Conservation (phyloP, 2,113 vertebrate species). For the Triplophysa rosa region DNA sequence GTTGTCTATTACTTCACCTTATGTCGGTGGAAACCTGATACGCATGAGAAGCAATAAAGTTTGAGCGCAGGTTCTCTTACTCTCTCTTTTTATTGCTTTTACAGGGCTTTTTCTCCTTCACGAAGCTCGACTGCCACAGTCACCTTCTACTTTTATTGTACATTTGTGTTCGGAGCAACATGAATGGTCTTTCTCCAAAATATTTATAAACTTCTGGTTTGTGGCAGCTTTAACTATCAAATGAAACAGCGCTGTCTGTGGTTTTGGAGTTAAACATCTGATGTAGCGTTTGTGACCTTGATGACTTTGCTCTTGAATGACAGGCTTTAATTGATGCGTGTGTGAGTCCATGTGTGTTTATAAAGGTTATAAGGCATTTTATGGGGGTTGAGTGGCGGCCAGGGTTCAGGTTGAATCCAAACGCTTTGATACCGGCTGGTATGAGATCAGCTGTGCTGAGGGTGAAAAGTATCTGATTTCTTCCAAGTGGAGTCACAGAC, state of each 20-base stretch:
- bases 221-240: too few species aligned
- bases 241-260: not conserved
- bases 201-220: not conserved
- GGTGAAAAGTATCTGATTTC: slow-evolving; percentile 17
- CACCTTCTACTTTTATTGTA: not conserved
- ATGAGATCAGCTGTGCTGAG: slow-evolving; percentile 20
- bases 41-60: not conserved
- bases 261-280: slow-evolving; percentile 11
- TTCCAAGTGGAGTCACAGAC: slow-evolving; percentile 14
- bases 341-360: slow-evolving; percentile 6
- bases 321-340: slow-evolving; percentile 10
- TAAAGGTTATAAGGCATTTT: slow-evolving; percentile 22
- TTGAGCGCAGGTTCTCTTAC: not conserved
- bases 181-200: not conserved
- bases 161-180: not conserved
- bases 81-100: not conserved
- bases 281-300: not conserved
- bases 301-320: slow-evolving; percentile 4
- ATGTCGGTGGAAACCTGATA: slow-evolving; percentile 7
- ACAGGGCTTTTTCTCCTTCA: not conserved
- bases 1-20: not conserved
- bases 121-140: not conserved
- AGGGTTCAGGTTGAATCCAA: slow-evolving; percentile 21
- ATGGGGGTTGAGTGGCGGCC: not conserved
- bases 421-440: slow-evolving; percentile 17